Evolutionary conservation across 2,888 invertebrate species (phyloP).

Genomic region (Helleia helle): DNA sequence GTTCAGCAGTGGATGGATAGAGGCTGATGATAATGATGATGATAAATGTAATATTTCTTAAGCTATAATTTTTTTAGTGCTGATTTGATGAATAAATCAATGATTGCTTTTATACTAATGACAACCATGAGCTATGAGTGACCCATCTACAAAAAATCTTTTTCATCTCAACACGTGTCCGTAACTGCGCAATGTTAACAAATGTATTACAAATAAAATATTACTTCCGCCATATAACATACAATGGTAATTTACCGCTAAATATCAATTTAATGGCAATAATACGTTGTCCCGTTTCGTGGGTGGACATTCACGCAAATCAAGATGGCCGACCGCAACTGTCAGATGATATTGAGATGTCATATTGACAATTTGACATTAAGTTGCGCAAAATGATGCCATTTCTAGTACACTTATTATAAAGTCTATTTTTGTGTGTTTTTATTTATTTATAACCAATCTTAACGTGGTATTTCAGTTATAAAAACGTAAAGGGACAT

Average conservation of each 20-base stretch:
- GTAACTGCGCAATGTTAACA: too few species aligned
- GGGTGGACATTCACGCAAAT: slow-evolving; percentile 46
- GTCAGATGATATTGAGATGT: slow-evolving; percentile 60
- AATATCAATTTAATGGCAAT: slow-evolving; percentile 40
- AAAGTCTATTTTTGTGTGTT: slow-evolving; percentile 22
- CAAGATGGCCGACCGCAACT: slow-evolving; percentile 56
- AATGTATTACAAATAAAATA: slow-evolving; percentile 10
- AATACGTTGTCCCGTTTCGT: slow-evolving; percentile 30
- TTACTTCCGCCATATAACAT: slow-evolving; percentile 12
- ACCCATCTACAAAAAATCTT: too few species aligned
- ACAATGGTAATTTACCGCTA: slow-evolving; percentile 25
- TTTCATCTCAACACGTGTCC: too few species aligned
- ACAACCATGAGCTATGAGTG: too few species aligned
- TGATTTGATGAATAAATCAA: too few species aligned
- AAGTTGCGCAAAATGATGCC: too few species aligned
- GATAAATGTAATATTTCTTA: too few species aligned
- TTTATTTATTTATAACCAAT: slow-evolving; percentile 2
- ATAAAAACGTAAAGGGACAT: slow-evolving; percentile 32
- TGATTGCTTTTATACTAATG: too few species aligned
- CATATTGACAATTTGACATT: slow-evolving; percentile 29
- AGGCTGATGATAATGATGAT: too few species aligned
- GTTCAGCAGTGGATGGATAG: too few species aligned
- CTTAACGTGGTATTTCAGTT: slow-evolving; percentile 11
- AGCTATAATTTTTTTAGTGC: too few species aligned
- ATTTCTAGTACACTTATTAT: slow-evolving; percentile 7